Evolutionary conservation across 2,888 invertebrate species (phyloP).

Genomic region (Pammene fasciana): DNA sequence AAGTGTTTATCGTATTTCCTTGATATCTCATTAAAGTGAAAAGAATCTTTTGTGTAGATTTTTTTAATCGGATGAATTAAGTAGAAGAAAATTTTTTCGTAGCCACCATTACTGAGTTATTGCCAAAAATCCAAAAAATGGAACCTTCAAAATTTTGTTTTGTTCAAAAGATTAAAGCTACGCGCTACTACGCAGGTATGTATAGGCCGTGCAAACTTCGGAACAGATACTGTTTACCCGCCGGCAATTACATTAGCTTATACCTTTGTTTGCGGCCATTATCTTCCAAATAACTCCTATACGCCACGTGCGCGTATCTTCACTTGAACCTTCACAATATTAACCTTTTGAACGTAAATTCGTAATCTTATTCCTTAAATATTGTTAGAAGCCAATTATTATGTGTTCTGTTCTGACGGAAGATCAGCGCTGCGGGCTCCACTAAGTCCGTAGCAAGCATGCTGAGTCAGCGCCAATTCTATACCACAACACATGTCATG

Average conservation of each 20-base stretch:
- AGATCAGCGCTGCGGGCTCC: too few species aligned
- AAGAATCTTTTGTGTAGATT: too few species aligned
- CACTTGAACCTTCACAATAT: background rate
- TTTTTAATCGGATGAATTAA: too few species aligned
- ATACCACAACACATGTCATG: too few species aligned
- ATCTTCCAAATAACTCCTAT: slow-evolving; percentile 19
- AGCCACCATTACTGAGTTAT: too few species aligned
- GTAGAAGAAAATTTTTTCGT: too few species aligned
- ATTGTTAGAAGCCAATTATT: background rate
- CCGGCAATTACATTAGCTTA: slow-evolving; percentile 25
- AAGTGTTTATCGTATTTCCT: too few species aligned
- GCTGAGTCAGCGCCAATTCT: too few species aligned
- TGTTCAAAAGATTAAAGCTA: background rate
- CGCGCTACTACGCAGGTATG: background rate
- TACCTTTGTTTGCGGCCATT: slow-evolving; percentile 20
- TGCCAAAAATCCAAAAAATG: too few species aligned
- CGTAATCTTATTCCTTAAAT: background rate
- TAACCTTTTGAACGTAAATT: slow-evolving; percentile 4
- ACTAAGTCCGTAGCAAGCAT: too few species aligned
- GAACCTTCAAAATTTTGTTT: background rate
- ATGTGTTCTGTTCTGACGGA: too few species aligned
- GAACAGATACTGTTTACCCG: slow-evolving; percentile 20
- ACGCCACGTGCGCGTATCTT: slow-evolving; percentile 9
- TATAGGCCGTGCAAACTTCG: background rate
- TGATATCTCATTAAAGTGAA: too few species aligned